Evolutionary conservation across 2,888 invertebrate genomes (phyloP), one percentile per base, ranked within the genome.

Genomic region (Mongoloraphidia duomilia): DNA sequence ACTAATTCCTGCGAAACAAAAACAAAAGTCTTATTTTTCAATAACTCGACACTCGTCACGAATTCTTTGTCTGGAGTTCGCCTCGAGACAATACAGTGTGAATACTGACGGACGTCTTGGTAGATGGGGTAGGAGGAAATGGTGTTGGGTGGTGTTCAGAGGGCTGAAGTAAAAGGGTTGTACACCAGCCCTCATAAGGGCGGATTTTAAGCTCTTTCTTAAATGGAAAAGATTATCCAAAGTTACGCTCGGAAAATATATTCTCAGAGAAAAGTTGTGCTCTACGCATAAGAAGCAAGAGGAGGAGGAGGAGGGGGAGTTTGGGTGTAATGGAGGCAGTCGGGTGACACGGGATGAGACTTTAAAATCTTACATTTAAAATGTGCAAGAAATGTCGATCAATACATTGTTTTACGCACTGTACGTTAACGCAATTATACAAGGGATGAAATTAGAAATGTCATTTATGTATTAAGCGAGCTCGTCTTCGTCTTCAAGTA

Each of bases 401-500:
- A 61, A 64, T 64, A 63, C 58, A 59, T 60, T 63, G 47, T 61
- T 60, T 60, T 62, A 63, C 59, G 61, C 58, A 58, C 26, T 26
- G 54, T 52, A 49, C 52, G 52, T 46, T 64, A 64, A 64, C 61
- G 60, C 61, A 64, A 64, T 64, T 64, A 64, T 61, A 60, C 59
- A 59, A 61, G 61, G 62, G 64, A 52, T 60, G 60, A 63, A 64
- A 63, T 64, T 64, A 64, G 62, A 62, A 63, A 61, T 61, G 61
- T 62, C 62, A 60, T 47, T 47, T 47, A 47, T 47, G 47, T 47
- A 41, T 47, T 47, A 47, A 47, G 47, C 26, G 26, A 26, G 26
- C 26, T 26, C 26, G 26, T 26, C 17, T 17, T 17, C 17, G 17
- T 17, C 26, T 26, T 26, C 26, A 5, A 3, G 26, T 4, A 4